Percentiles rank a stretch among this genome's conserved stretches.
Conservation (phyloP, 92 coral and sea anemone genomes). For the Actinernus sp. region DNA sequence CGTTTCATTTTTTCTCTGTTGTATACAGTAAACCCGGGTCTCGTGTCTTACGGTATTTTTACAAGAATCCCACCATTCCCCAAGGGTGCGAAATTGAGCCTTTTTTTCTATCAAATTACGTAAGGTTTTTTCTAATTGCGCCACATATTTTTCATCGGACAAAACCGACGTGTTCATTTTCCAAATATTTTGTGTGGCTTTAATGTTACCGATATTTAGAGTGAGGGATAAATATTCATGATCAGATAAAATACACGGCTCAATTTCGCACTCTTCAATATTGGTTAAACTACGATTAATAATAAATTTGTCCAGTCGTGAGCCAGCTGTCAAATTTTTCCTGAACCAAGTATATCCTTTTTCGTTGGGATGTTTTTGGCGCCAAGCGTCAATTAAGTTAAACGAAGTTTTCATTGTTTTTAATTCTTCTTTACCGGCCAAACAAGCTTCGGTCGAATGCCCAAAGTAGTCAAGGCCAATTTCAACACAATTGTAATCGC, state of each 20-base stretch:
- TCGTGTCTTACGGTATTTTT: no score
- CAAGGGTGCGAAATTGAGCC: no score
- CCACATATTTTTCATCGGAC: no score
- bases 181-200: no score
- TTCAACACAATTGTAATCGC: slow-evolving; percentile 25
- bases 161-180: no score
- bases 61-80: no score
- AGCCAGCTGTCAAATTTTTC: neutral
- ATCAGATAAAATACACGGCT: slow-evolving; percentile 2
- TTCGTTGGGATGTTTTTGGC: neutral
- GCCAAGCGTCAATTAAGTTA: slow-evolving; percentile 29
- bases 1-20: no score
- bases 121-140: no score
- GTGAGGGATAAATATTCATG: slow-evolving; percentile 2
- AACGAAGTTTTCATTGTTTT: neutral
- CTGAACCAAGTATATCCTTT: slow-evolving; percentile 8
- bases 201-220: no score
- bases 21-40: no score
- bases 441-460: neutral
- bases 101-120: no score
- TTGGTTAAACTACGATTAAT: neutral
- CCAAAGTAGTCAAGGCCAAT: slow-evolving; percentile 19
- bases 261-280: neutral
- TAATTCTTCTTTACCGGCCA: neutral
- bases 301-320: slow-evolving; percentile 11